Conservation (phyloP, 53 echinoderm and acorn worm genomes). For the Temnopleurus reevesii region DNA sequence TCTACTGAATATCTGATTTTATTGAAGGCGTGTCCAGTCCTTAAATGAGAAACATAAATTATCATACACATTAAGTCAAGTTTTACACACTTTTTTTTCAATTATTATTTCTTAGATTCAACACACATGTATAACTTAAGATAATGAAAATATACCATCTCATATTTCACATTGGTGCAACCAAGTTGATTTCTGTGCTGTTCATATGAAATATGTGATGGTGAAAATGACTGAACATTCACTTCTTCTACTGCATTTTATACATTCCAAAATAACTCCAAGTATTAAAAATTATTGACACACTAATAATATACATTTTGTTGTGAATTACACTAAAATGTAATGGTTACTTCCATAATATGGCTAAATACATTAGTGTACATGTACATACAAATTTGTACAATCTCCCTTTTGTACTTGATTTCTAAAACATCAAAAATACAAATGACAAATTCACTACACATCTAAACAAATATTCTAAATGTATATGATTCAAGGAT, state of each 20-base stretch:
- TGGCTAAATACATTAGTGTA: conserved; percentile 41
- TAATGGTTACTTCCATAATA: conserved; percentile 4
- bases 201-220: conserved; percentile 21
- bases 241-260: conserved; percentile 28
- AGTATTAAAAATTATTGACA: conserved; percentile 21
- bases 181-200: neutral
- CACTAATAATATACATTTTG: conserved; percentile 38
- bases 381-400: conserved; percentile 32
- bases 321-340: conserved; percentile 23
- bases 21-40: conserved; percentile 60
- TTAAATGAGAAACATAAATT: conserved; percentile 47
- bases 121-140: conserved; percentile 21
- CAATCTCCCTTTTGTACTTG: neutral
- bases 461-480: conserved; percentile 26
- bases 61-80: conserved; percentile 48
- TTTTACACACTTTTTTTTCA: conserved; percentile 43
- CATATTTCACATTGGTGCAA: conserved; percentile 27
- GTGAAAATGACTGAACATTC: neutral
- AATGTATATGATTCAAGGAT: neutral
- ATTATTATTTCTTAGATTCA: conserved; percentile 17
- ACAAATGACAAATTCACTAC: conserved; percentile 9
- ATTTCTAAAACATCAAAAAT: conserved; percentile 41
- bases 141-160: neutral
- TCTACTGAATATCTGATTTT: conserved; percentile 59
- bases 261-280: conserved; percentile 45